phyloP scores from a whole-genome alignment of 2,888 invertebrate species.

The Acrobasis consociella region DNA sequence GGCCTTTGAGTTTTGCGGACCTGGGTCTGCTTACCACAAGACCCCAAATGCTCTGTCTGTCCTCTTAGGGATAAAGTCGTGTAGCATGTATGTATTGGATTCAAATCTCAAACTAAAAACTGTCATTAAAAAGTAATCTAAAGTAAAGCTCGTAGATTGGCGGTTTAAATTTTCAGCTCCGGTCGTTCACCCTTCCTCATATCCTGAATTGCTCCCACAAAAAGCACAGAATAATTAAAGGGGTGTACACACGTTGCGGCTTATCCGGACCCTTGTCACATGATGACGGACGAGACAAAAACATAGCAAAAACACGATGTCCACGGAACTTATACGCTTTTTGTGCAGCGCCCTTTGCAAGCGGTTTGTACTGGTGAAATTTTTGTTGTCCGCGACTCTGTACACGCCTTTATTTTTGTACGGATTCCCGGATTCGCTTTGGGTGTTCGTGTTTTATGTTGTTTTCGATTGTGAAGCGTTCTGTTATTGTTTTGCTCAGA shows the following conservation, averaged over 20 bases:
- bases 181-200: constrained; percentile 15
- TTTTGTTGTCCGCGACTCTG: constrained; percentile 52
- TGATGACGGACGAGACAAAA: constrained; percentile 32
- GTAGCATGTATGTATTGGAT: too few species aligned
- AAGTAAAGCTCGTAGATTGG: constrained; percentile 7
- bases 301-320: constrained; percentile 28
- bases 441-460: neutral
- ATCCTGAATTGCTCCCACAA: constrained; percentile 21
- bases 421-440: constrained; percentile 1
- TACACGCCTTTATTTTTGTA: constrained; percentile 38
- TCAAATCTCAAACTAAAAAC: too few species aligned
- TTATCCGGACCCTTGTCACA: constrained; percentile 31
- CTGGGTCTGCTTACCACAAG: too few species aligned
- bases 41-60: too few species aligned
- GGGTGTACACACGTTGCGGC: constrained; percentile 26
- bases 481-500: neutral
- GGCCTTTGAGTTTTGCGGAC: too few species aligned
- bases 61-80: too few species aligned
- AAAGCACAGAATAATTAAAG: constrained; percentile 32
- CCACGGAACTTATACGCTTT: constrained; percentile 18
- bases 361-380: constrained; percentile 44
- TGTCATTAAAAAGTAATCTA: neutral
- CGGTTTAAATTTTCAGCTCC: constrained; percentile 11
- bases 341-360: constrained; percentile 21
- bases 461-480: neutral